Evolutionary conservation across 2,113 vertebrate genomes (phyloP).

Genomic region (Callocephalon fimbriatum): DNA sequence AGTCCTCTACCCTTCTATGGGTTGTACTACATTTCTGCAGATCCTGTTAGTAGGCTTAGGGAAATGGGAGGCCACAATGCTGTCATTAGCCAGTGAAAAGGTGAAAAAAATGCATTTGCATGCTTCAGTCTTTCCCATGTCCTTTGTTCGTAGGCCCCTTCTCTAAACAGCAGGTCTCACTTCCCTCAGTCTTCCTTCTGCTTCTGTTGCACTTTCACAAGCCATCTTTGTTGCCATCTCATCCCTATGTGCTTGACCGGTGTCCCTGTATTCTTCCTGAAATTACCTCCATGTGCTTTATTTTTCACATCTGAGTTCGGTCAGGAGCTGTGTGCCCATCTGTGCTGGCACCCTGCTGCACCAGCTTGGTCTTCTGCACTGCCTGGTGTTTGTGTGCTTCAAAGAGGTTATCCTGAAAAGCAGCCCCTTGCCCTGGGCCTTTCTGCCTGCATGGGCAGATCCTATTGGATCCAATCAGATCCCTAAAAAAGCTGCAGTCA

Average conservation of each 20-base stretch:
- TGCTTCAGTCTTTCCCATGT: not conserved
- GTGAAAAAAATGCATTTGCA: fast-evolving
- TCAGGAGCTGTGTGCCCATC: not conserved
- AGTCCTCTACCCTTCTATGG: fast-evolving
- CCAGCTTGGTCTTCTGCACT: not conserved
- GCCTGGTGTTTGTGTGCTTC: not conserved
- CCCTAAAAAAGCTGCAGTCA: not conserved
- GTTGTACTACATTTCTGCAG: not conserved
- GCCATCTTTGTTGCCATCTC: not conserved
- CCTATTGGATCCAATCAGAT: not conserved
- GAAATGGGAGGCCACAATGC: not conserved
- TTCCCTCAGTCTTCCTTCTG: not conserved
- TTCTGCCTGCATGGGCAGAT: not conserved
- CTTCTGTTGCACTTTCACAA: not conserved
- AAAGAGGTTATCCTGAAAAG: not conserved
- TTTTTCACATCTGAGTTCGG: not conserved
- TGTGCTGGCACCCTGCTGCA: fast-evolving
- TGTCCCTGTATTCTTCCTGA: not conserved
- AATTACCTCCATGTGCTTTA: not conserved
- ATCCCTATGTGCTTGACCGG: not conserved
- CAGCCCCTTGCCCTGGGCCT: not conserved
- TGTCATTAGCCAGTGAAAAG: not conserved
- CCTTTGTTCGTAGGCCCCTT: not conserved
- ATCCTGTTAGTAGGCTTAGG: too few species aligned
- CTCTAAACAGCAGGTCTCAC: not conserved